Evolutionary conservation across 2,797 vertebrate genomes (phyloP), one percentile per base, ranked within the genome.

Genomic region (Gallinago solitaria): DNA sequence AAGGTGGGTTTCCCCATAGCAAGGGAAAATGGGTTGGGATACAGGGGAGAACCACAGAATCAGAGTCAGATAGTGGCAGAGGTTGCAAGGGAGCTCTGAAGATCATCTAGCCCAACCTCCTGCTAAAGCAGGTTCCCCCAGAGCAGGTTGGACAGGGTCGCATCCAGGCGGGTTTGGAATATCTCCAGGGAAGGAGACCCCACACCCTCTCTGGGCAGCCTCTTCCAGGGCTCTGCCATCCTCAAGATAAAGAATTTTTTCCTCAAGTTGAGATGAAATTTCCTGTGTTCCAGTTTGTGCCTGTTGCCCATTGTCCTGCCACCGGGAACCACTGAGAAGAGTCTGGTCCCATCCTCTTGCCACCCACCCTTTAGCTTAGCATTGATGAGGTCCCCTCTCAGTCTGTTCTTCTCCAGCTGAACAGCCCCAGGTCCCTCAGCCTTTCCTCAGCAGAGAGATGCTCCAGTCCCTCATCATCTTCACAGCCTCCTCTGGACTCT

Each of bases 1-100:
- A 1, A 18, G 30, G 8, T 13, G 51, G 48, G 18, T 7, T 24
- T 68, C 74, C 30, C 74, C 30, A 10, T 8, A 81, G 4, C 33
- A n/a, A 45, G 21, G 16, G 27, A 32, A 56, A 48, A 35, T 0
- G 3, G 2, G 20, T 6, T n/a, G 27, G 20, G 54, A 51, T 51
- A 18, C 4, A 6, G 13, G 12, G 7, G 3, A 60, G 56, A 75
- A 30, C 6, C 54, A 57, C 8, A 23, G 18, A 60, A 37, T 18
- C 7, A 12, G 33, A 60, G 25, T 25, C 24, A 27, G 35, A 12
- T 18, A 39, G 5, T 19, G 16, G 16, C 59, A 12, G 17, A 6
- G 35, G 5, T 28, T 37, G 59, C 35, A 39, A 61, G 35, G 35
- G 25, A 13, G 35, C 17, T 28, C 59, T 39, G 17, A 25, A 61